A percentile compares a stretch with the other conserved stretches of the same genome.
Conservation (phyloP, 2,797 vertebrate species). For the Lepidocolaptes lacrymiger region DNA sequence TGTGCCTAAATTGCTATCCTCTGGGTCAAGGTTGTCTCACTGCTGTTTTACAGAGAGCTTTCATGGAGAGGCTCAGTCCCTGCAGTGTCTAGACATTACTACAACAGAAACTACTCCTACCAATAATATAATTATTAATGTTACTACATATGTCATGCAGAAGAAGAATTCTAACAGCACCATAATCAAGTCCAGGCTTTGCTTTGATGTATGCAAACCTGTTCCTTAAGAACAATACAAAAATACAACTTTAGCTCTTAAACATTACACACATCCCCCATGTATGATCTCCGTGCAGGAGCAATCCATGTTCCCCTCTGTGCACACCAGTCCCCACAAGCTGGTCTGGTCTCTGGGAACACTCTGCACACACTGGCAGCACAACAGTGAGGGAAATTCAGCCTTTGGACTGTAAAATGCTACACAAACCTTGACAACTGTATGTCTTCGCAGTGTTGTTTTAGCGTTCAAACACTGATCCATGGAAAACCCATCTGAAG, state of each 20-base stretch:
- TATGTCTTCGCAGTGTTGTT: background rate
- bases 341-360: background rate
- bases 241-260: background rate
- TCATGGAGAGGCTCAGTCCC: background rate
- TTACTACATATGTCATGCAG: background rate
- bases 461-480: background rate
- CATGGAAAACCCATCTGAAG: background rate
- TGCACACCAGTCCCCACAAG: background rate
- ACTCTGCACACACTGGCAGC: background rate
- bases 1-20: background rate
- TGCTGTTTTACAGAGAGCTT: background rate
- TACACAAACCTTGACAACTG: background rate
- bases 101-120: background rate
- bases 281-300: background rate
- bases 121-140: background rate
- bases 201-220: background rate
- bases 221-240: background rate
- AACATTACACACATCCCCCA: background rate
- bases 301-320: background rate
- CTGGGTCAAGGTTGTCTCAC: background rate
- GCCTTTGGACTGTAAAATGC: background rate
- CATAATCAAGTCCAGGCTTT: background rate
- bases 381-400: background rate
- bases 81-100: background rate
- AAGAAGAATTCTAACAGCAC: background rate